phyloP scores from a whole-genome alignment of 1,140 invertebrate genomes.

The Hesperophylax magnus region DNA sequence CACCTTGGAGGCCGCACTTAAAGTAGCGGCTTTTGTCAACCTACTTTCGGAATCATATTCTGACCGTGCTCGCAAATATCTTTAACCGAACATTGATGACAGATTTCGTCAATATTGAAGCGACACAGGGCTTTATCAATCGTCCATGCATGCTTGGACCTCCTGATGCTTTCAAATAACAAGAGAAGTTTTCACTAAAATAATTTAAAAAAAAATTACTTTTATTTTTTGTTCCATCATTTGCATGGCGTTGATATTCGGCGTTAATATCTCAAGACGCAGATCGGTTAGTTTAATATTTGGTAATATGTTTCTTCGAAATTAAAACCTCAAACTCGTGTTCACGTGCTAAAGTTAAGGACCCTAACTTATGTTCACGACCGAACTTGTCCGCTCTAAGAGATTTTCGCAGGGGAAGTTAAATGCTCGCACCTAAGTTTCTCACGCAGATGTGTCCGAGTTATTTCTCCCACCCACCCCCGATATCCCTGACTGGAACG shows the following conservation, averaged over 20 bases:
- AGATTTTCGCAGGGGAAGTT: slow-evolving; percentile 27
- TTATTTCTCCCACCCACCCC: slow-evolving; percentile 7
- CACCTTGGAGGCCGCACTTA: too few relatives aligned
- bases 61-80: too few relatives aligned
- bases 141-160: too few relatives aligned
- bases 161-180: too few relatives aligned
- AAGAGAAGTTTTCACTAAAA: too few relatives aligned
- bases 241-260: not conserved
- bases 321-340: slow-evolving; percentile 30
- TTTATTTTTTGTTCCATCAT: too few relatives aligned
- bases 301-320: slow-evolving; percentile 26
- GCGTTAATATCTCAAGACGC: slow-evolving; percentile 12
- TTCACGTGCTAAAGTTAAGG: not conserved
- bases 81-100: too few relatives aligned
- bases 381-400: slow-evolving; percentile 17
- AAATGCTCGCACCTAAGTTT: not conserved
- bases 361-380: slow-evolving; percentile 1
- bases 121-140: too few relatives aligned
- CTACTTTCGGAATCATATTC: too few relatives aligned
- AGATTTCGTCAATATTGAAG: too few relatives aligned
- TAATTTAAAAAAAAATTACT: too few relatives aligned
- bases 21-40: too few relatives aligned
- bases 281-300: slow-evolving; percentile 2
- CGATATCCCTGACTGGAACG: not conserved
- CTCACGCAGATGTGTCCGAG: slow-evolving; percentile 24